Conservation (phyloP, 2,797 vertebrate genomes). For the Poliocrania exsul region DNA sequence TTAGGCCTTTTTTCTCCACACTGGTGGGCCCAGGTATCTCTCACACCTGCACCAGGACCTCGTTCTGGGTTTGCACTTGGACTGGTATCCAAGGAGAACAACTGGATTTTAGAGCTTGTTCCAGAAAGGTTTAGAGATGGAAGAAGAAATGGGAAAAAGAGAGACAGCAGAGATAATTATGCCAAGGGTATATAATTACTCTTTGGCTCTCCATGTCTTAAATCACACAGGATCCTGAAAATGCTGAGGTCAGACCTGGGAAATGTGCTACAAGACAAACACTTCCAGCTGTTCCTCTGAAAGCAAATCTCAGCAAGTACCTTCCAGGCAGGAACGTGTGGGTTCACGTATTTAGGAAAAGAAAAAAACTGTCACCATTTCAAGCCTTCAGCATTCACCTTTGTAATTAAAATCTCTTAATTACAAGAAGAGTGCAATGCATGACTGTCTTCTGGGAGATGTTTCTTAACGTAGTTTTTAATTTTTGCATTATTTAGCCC, state of each 20-base stretch:
- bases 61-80: rapidly evolving
- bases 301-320: conserved; percentile 31
- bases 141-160: background rate
- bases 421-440: background rate
- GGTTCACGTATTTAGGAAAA: conserved; percentile 22
- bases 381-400: conserved; percentile 36
- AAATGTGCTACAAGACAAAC: conserved; percentile 43
- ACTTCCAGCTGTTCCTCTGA: conserved; percentile 52
- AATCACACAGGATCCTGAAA: conserved; percentile 29
- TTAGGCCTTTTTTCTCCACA: background rate
- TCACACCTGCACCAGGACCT: background rate
- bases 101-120: background rate
- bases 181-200: conserved; percentile 13
- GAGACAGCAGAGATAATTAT: background rate
- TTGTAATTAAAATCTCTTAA: conserved; percentile 43
- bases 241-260: conserved; percentile 30
- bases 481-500: conserved; percentile 24
- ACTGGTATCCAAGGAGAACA: background rate
- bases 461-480: conserved; percentile 55
- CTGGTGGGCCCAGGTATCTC: background rate
- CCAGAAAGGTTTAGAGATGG: background rate
- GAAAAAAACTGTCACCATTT: background rate
- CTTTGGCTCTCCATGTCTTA: background rate
- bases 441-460: background rate
- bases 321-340: background rate